A percentile compares a stretch with the other conserved stretches of the same genome.
Conservation (phyloP, 1,140 invertebrate species). For the Zaprionus ghesquierei region DNA sequence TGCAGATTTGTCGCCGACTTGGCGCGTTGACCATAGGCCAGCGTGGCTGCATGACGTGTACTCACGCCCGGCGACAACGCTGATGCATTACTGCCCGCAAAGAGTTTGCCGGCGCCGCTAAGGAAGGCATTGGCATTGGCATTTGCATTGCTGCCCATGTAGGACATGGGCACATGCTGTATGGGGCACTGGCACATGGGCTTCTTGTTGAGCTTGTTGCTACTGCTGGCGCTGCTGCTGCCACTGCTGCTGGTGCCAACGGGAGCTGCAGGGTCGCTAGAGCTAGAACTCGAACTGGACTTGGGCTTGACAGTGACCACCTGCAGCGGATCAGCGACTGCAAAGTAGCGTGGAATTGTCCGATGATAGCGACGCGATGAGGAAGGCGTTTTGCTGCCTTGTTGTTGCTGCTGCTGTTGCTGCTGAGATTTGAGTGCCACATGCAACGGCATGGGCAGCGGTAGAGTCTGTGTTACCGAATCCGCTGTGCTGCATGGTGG, state of each 20-base stretch:
- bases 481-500: constrained; percentile 46
- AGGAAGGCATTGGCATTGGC: constrained; percentile 67
- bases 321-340: constrained; percentile 73
- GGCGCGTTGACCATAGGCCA: constrained; percentile 57
- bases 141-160: constrained; percentile 79
- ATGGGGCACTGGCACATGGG: constrained; percentile 82
- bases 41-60: constrained; percentile 43
- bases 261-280: constrained; percentile 16
- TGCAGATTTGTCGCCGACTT: constrained; percentile 69
- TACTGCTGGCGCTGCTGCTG: constrained; percentile 11
- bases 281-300: constrained; percentile 32
- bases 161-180: constrained; percentile 82
- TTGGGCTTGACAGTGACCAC: constrained; percentile 54
- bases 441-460: constrained; percentile 52
- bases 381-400: constrained; percentile 69
- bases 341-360: constrained; percentile 82
- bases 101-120: constrained; percentile 63
- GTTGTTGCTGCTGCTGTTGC: constrained; percentile 43
- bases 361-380: constrained; percentile 80
- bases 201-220: constrained; percentile 63
- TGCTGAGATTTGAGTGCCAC: constrained; percentile 46
- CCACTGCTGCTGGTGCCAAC: constrained; percentile 14
- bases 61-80: constrained; percentile 42
- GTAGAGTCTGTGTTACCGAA: constrained; percentile 67
- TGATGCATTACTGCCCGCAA: constrained; percentile 48